Conservation (phyloP, 2,113 vertebrate genomes). For the Urocitellus parryii region DNA sequence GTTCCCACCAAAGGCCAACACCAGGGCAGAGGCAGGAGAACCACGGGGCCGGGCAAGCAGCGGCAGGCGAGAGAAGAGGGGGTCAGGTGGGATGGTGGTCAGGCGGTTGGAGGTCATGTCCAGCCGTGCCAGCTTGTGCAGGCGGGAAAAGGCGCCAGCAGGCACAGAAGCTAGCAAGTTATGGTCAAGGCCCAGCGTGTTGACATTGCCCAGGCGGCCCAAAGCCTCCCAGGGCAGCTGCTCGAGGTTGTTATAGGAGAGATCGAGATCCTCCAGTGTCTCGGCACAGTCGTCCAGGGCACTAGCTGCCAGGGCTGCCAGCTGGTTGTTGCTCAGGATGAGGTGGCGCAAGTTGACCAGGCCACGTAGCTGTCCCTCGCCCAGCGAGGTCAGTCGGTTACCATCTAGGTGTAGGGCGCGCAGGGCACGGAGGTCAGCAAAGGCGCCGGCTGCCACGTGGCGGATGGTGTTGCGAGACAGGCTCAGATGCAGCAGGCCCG, state of each 20-base stretch:
- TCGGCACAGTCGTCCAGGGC: slow-evolving; percentile 95
- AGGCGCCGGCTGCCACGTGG: slow-evolving; percentile 95
- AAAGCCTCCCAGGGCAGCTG: slow-evolving; percentile 94
- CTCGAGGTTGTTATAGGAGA: slow-evolving; percentile 97
- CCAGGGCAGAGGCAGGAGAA: slow-evolving; percentile 90
- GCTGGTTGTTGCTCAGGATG: slow-evolving; percentile 96
- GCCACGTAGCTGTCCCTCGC: slow-evolving; percentile 94
- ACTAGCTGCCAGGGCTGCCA: slow-evolving; percentile 91
- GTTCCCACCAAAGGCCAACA: slow-evolving; percentile 96
- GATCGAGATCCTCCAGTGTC: slow-evolving; percentile 95
- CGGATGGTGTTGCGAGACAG: slow-evolving; percentile 96
- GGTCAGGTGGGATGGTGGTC: slow-evolving; percentile 97
- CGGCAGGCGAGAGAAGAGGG: slow-evolving; percentile 94
- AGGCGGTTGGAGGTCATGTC: slow-evolving; percentile 99
- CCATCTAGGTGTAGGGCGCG: slow-evolving; percentile 95
- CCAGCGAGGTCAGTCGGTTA: slow-evolving; percentile 92
- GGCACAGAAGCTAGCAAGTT: slow-evolving; percentile 96
- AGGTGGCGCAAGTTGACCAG: slow-evolving; percentile 94
- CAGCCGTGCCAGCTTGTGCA: slow-evolving; percentile 95
- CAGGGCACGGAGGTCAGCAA: slow-evolving; percentile 93
- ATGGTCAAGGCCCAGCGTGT: slow-evolving; percentile 96
- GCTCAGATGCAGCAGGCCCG: slow-evolving; percentile 93
- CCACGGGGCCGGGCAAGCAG: slow-evolving; percentile 95
- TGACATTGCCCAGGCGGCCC: slow-evolving; percentile 93
- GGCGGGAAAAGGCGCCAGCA: slow-evolving; percentile 95